Evolutionary conservation across 2,797 vertebrate species (phyloP).

Genomic region (Antrozous pallidus): DNA sequence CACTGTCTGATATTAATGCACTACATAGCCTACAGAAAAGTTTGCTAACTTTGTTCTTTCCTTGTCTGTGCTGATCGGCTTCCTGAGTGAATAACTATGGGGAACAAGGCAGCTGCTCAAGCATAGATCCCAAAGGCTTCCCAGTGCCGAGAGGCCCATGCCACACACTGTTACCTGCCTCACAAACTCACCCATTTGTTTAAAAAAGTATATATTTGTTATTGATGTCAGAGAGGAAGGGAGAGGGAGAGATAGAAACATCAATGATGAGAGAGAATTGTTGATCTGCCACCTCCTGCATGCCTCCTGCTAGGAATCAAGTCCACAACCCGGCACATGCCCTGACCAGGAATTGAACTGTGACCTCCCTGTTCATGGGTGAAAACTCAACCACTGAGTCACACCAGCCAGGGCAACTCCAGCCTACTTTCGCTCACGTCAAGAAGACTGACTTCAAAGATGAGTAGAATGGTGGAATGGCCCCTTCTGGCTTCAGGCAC

Average conservation of each 20-base stretch:
- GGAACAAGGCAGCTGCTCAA: background rate
- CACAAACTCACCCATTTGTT: background rate
- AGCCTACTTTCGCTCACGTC: background rate
- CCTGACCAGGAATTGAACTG: no score
- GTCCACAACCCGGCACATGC: no score
- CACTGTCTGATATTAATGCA: background rate
- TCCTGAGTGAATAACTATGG: background rate
- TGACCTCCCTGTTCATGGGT: no score
- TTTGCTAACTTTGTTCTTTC: background rate
- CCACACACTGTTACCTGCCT: background rate
- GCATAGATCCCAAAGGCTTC: accelerated
- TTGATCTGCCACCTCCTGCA: no score
- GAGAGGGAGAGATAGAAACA: no score
- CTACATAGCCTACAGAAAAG: background rate
- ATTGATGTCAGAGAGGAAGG: no score
- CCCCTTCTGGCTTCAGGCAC: no score
- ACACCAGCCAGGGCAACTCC: no score
- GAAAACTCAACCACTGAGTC: no score
- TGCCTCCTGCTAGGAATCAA: no score
- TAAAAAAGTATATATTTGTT: no score
- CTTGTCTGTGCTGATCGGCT: background rate
- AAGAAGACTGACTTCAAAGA: background rate
- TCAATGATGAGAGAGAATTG: no score
- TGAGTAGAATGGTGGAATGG: background rate
- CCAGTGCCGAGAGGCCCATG: accelerated